Evolutionary conservation across 2,113 vertebrate species (phyloP).

Genomic region (Mola mola): DNA sequence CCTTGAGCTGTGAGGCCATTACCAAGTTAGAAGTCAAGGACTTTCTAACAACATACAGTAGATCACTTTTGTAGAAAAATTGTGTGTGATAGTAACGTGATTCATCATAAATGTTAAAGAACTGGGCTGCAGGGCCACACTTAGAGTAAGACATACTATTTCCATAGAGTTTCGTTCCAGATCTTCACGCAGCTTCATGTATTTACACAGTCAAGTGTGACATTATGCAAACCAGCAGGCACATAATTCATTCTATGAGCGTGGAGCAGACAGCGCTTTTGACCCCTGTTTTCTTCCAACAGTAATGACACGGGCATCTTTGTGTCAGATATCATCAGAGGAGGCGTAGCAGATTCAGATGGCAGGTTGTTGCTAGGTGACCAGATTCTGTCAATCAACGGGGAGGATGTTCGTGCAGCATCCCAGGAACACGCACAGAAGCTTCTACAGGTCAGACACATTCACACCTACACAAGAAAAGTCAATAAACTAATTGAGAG

Average conservation of each 20-base stretch:
- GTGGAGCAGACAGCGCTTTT: constrained; percentile 30
- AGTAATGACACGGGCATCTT: constrained; percentile 95
- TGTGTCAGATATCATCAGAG: constrained; percentile 92
- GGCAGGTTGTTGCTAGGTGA: constrained; percentile 93
- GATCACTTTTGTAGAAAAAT: neutral
- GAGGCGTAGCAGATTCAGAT: constrained; percentile 89
- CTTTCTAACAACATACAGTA: no score
- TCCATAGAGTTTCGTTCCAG: neutral
- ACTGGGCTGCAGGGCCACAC: neutral
- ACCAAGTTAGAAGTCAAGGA: constrained; percentile 6
- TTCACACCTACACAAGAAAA: neutral
- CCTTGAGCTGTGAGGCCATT: neutral
- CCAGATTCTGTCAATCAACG: constrained; percentile 93
- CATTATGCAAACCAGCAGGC: constrained; percentile 37
- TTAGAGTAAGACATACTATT: neutral
- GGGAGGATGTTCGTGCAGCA: constrained; percentile 90
- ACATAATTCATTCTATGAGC: constrained; percentile 28
- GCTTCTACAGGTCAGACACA: constrained; percentile 87
- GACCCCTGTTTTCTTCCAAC: constrained; percentile 69
- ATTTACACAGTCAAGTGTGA: constrained; percentile 43
- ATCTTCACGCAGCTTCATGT: constrained; percentile 14
- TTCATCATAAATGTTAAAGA: constrained; percentile 18
- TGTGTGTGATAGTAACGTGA: neutral
- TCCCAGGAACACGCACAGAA: constrained; percentile 88
- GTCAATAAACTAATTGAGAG: neutral